Conservation (phyloP, 1,140 invertebrate genomes). For the Rhyacophila brunnea region DNA sequence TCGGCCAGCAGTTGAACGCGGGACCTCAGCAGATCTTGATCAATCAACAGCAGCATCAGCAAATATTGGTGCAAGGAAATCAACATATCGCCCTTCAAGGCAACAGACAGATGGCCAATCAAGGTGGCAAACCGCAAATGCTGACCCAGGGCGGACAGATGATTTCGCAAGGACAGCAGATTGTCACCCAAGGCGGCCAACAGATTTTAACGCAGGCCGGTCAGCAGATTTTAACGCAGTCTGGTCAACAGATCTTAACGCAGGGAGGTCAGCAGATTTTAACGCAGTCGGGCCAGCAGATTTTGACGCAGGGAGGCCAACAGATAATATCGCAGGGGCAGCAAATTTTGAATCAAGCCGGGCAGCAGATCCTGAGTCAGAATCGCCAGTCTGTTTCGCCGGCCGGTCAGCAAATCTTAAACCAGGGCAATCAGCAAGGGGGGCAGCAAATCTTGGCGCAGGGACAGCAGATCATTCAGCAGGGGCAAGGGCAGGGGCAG, state of each 20-base stretch:
- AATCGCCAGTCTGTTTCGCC: slow-evolving; percentile 45
- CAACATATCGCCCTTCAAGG: slow-evolving; percentile 47
- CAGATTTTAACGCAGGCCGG: slow-evolving; percentile 49
- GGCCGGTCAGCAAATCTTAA: slow-evolving; percentile 45
- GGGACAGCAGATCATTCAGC: slow-evolving; percentile 47
- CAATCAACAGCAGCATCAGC: slow-evolving; percentile 50
- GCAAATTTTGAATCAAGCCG: slow-evolving; percentile 3
- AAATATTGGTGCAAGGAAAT: slow-evolving; percentile 49
- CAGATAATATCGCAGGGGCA: slow-evolving; percentile 43
- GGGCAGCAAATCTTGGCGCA: slow-evolving; percentile 34
- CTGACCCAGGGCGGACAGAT: slow-evolving; percentile 41
- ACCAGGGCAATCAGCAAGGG: slow-evolving; percentile 44
- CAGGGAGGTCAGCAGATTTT: slow-evolving; percentile 44
- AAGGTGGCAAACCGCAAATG: slow-evolving; percentile 46
- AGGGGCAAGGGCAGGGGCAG: slow-evolving; percentile 47
- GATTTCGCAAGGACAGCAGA: slow-evolving; percentile 13
- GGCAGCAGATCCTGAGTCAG: slow-evolving; percentile 39
- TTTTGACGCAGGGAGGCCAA: slow-evolving; percentile 47
- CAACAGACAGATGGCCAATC: slow-evolving; percentile 46
- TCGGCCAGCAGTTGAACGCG: slow-evolving; percentile 42
- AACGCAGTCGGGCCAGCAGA: slow-evolving; percentile 44
- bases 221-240: slow-evolving; percentile 47
- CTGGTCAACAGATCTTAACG: slow-evolving; percentile 46
- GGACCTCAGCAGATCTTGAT: slow-evolving; percentile 48
- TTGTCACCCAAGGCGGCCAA: slow-evolving; percentile 42